A percentile compares a stretch with the other conserved stretches of the same genome.
These are phyloP conservation scores for Cydia splendana DNA, from an alignment of 1,140 invertebrate species.

Conservation along the genomic window DNA sequence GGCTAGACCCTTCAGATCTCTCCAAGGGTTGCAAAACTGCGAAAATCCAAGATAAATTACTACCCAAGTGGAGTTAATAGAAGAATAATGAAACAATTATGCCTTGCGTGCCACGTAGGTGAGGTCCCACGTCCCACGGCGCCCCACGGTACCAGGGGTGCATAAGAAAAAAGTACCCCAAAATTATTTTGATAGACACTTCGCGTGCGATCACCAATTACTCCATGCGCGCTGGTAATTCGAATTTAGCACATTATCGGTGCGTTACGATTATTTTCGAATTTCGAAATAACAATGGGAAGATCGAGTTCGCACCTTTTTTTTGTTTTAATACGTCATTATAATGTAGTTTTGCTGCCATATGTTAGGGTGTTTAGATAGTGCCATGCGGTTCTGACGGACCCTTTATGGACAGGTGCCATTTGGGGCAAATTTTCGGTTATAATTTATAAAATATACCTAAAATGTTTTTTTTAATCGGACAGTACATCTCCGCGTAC, in stretches of 20 bases:
- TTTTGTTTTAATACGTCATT: constrained; percentile 58
- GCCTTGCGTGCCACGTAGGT: constrained; percentile 62
- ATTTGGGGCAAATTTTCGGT: not conserved
- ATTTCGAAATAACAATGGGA: constrained; percentile 49
- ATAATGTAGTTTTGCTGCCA: constrained; percentile 56
- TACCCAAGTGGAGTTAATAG: constrained; percentile 71
- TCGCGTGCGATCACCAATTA: constrained; percentile 73
- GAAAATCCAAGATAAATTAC: constrained; percentile 60
- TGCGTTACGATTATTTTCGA: constrained; percentile 56
- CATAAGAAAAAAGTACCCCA: constrained; percentile 64
- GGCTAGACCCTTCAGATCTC: constrained; percentile 6
- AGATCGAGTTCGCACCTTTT: constrained; percentile 65
- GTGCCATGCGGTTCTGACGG: not conserved
- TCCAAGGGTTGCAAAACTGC: constrained; percentile 29
- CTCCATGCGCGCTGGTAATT: constrained; percentile 54
- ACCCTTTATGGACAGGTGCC: constrained; percentile 10
- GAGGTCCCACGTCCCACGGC: constrained; percentile 50
- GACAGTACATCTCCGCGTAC: too few species aligned
- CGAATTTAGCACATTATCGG: constrained; percentile 73
- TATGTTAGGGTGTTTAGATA: constrained; percentile 37
- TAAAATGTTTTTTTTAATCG: not conserved
- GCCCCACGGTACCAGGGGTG: constrained; percentile 58
- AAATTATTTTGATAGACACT: constrained; percentile 77
- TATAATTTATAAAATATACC: not conserved
- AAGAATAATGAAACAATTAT: constrained; percentile 79